Evolutionary conservation across 2,888 invertebrate genomes (phyloP), one percentile per base, ranked within the genome.

Genomic region (Clitarchus hookeri): DNA sequence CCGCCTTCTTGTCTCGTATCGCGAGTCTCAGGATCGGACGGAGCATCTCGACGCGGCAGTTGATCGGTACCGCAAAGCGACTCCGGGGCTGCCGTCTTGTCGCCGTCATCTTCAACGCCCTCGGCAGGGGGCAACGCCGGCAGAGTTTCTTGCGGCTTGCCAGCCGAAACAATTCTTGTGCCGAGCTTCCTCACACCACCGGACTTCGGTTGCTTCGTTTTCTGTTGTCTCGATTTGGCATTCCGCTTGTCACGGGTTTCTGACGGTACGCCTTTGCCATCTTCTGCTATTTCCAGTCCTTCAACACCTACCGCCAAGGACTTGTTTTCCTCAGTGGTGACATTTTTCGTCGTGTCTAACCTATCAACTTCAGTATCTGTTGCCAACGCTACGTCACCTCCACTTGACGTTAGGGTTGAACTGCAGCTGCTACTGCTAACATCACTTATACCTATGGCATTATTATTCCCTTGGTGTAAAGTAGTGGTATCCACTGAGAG

Each of bases 181-280:
- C 89, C 90, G 83, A 90, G 88, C 86, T 90, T 90, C 83, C 87
- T 90, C n/a, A 86, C 25, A 44, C 83, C 87, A 23, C 88, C 88
- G 53, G 86, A 84, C 84, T 87, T 88, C 27, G 86, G 77, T 86
- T 89, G 88, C 25, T 86, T 86, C 25, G 87, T 83, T 84, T 89
- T 89, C 54, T 86, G 88, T 19, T 89, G 88, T 26, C 87, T 84
- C 36, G 86, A 23, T 23, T 65, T 65, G 65, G 16, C 65, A n/a
- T 65, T 23, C 65, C 65, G 19, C n/a, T 65, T 65, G 83, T 88
- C 88, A 77, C 86, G 87, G 84, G 84, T 87, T 80, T 85, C 23
- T 16, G 16, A 6, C 48, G 6, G 36, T 83, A 26, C 44, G n/a
- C 13, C 83, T 83, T 44, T 83, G 9, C 44, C 44, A 19, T 83